Base-by-base conservation (phyloP, 2,113 vertebrate species). In the Meriones unguiculatus region DNA sequence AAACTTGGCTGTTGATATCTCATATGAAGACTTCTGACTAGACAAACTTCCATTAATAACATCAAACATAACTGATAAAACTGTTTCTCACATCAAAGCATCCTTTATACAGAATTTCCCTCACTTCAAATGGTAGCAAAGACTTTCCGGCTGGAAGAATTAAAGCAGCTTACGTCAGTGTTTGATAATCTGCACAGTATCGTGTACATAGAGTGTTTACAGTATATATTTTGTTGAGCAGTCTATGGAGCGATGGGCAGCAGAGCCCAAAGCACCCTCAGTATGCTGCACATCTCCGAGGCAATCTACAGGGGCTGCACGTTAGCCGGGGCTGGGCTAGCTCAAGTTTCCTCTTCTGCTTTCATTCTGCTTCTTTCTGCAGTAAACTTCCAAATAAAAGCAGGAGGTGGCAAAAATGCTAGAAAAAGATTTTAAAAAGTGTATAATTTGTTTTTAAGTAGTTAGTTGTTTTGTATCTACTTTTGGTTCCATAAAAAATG, bases 81-180 rank as follows among this genome's bases (percentile, higher is more conserved):
- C 20, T 91, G 69, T 10, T 95, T 94, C 77, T 52, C 41, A 65
- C 80, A 59, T 76, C 89, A 69, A 95, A 15, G 85, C 30, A 65
- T 9, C 11, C 50, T 94, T 57, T 82, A 93, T 62, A 69, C 32
- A 62, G 12, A 65, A 87, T 78, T 81, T 86, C 75, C 5, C 32
- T 94, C 20, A 35, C 20, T 87, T 54, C 78, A 85, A 77, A 46
- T 64, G 41, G 38, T 41, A 35, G 69, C n/a, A 76, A 94, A 35
- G 41, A 24, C 5, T 94, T 96, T 90, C 69, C 64, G 54, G 65
- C 6, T 88, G 89, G 93, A 87, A 93, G 64, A 93, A 82, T 72
- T 67, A 69, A 84, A 90, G 50, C 54, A 93, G 93, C 57, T 62
- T 30, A 78, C 65, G 92, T 94, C 52, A 73, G 75, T 90, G 62